Evolutionary conservation across 1,140 invertebrate genomes (phyloP).

Genomic region (Pinna nobilis): DNA sequence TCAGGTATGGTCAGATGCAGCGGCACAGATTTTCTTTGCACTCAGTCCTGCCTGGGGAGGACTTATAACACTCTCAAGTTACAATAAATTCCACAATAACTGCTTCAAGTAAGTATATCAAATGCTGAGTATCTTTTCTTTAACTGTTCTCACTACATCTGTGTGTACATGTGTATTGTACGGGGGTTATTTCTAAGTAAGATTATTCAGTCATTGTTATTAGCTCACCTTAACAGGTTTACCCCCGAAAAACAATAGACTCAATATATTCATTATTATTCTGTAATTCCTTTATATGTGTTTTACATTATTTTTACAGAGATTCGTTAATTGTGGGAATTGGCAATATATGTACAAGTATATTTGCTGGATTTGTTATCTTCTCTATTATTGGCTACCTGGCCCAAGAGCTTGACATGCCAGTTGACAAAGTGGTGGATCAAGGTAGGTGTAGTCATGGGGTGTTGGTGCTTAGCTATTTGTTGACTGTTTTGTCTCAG

Average conservation of each 20-base stretch:
- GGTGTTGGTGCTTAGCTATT: too few species aligned
- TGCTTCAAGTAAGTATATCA: conserved; percentile 75
- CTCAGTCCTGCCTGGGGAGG: conserved; percentile 78
- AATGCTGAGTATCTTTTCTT: neutral
- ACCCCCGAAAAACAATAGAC: too few species aligned
- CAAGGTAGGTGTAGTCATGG: conserved; percentile 82
- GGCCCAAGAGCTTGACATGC: conserved; percentile 83
- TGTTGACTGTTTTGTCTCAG: too few species aligned
- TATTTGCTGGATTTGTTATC: conserved; percentile 75
- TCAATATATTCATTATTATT: too few species aligned
- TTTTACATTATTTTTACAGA: conserved; percentile 79
- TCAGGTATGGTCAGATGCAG: conserved; percentile 78
- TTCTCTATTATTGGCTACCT: conserved; percentile 73
- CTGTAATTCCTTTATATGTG: too few species aligned
- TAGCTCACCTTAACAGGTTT: too few species aligned
- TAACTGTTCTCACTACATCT: too few species aligned
- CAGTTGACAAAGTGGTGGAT: conserved; percentile 92
- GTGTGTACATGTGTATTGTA: too few species aligned
- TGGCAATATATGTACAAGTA: conserved; percentile 75
- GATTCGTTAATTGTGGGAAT: conserved; percentile 97
- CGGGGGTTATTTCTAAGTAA: too few species aligned
- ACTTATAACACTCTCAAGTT: conserved; percentile 79
- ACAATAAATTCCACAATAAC: conserved; percentile 80
- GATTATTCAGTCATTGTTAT: too few species aligned
- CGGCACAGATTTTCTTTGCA: conserved; percentile 79